Conservation (phyloP, 1,140 invertebrate genomes). For the Elymnias hypermnestra region DNA sequence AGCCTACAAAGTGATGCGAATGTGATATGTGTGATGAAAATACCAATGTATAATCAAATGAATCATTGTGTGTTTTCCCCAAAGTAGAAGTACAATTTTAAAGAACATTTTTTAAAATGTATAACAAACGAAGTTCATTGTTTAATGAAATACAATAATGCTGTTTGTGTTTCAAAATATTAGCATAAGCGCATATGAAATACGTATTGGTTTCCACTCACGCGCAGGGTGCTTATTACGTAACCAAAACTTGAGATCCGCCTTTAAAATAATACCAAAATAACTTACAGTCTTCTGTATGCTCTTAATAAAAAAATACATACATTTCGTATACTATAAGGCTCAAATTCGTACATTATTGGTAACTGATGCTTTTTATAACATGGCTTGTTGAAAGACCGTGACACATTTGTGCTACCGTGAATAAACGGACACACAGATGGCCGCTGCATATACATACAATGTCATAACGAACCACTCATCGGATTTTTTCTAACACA, state of each 20-base stretch:
- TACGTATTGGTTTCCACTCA: conserved; percentile 49
- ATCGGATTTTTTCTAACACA: conserved; percentile 22
- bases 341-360: neutral
- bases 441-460: conserved; percentile 44
- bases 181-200: conserved; percentile 46
- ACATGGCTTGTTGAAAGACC: conserved; percentile 34
- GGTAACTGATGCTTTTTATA: conserved; percentile 4
- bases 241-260: conserved; percentile 47
- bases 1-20: no score
- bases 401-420: conserved; percentile 59
- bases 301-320: conserved; percentile 6
- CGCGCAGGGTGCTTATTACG: conserved; percentile 49
- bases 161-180: conserved; percentile 31
- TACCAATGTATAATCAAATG: no score
- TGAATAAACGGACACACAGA: conserved; percentile 61
- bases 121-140: neutral
- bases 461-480: conserved; percentile 15
- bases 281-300: neutral
- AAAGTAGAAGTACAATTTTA: no score
- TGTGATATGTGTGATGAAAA: no score
- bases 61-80: no score
- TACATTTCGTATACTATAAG: conserved; percentile 12
- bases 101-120: no score
- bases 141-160: neutral
- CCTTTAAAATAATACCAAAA: conserved; percentile 28